Evolutionary conservation across 2,113 vertebrate species (phyloP), one percentile per base, ranked within the genome.

Genomic region (Tragulus kanchil): DNA sequence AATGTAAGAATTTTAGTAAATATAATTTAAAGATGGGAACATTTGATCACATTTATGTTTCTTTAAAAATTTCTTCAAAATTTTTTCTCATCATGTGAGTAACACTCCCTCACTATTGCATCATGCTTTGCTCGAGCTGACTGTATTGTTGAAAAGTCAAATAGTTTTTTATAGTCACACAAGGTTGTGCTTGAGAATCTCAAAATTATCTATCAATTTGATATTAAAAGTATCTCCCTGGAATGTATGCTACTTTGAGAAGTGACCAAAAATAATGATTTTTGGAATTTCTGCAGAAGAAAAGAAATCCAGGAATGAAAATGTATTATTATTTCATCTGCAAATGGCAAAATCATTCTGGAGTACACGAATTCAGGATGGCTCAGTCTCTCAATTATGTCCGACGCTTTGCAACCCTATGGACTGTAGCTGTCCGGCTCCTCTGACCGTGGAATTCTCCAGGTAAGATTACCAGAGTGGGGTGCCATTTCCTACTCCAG

Each of bases 291-390:
- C 31, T 48, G 10, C 75, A 17, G 19, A 69, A 95, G 21, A 25
- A 91, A 79, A 73, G 12, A 83, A 87, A 93, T 45, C 28, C 90
- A 90, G 23, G 73, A 90, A 10, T 42, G 48, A 95, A 90, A 86
- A 88, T 69, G 69, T 6, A 45, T 90, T 36, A 36, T 36, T 71
- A 58, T 6, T 45, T 50, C 3, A n/a, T 73, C 7, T 13, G 9
- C 11, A 77, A 36, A 56, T 21, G 21, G 42, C 17, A 84, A 90
- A 87, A 64, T 71, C 36, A 94, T 50, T 69, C 52, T 3, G 26
- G 48, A 58, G 42, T 26, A 59, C 1, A 15, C 17, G 87, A 79
- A 61, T 75, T 7, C 14, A 64, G 14, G 8, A 45, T 73, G 36
- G 69, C 69, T 71, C 69, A 45, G 69, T 23, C 36, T 36, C 36